Percentiles rank a stretch among this genome's conserved stretches.
These are phyloP conservation scores for Eugnorisma glareosa DNA, from an alignment of 2,888 invertebrate genomes.

Conservation along the genomic window DNA sequence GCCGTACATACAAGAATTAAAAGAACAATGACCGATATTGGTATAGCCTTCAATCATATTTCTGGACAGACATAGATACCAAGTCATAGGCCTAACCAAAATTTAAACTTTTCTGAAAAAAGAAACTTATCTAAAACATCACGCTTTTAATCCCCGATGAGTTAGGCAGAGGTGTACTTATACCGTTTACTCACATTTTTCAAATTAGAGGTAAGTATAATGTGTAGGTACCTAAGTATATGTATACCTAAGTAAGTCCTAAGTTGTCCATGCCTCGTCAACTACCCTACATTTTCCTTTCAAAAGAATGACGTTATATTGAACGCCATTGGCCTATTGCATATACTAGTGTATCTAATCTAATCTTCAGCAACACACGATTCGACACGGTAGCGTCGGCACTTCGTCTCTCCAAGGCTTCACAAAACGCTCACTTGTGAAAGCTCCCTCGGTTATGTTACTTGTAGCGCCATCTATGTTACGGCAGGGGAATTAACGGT, in stretches of 20 bases:
- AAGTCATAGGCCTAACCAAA: not conserved
- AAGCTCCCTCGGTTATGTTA: constrained; percentile 3
- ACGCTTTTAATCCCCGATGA: not conserved
- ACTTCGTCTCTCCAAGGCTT: constrained; percentile 44
- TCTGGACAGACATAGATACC: not conserved
- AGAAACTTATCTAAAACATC: not conserved
- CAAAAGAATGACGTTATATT: constrained; percentile 5
- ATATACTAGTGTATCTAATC: constrained; percentile 38
- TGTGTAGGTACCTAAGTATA: too few relatives aligned
- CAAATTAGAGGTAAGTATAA: not conserved
- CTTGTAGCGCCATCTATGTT: constrained; percentile 65
- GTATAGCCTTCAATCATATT: not conserved
- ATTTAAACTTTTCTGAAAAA: not conserved
- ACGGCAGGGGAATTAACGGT: not conserved
- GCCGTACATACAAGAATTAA: too few relatives aligned
- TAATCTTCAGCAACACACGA: constrained; percentile 43
- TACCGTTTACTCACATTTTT: not conserved
- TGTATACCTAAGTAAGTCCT: not conserved
- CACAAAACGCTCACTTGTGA: constrained; percentile 38
- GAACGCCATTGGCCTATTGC: constrained; percentile 31
- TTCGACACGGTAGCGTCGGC: constrained; percentile 35
- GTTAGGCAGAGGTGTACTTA: not conserved
- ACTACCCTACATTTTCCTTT: constrained; percentile 19
- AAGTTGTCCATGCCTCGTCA: not conserved
- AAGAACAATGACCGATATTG: not conserved